These are phyloP conservation scores for Orchestia grillus DNA, from an alignment of 1,140 invertebrate genomes.

Conservation along the genomic window DNA sequence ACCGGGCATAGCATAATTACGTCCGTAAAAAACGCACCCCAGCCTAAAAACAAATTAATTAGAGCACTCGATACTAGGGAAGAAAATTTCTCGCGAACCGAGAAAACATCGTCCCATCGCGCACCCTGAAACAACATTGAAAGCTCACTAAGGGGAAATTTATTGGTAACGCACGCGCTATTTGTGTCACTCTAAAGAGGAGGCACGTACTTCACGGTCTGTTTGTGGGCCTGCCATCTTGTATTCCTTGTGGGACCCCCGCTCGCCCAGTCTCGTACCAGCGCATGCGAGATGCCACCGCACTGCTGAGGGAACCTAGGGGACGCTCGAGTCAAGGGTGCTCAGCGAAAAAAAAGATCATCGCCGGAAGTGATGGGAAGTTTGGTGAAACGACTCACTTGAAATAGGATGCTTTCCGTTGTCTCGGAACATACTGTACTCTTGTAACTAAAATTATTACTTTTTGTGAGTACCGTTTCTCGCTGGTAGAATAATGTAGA, in stretches of 20 bases:
- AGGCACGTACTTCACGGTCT: not conserved
- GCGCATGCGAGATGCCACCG: not conserved
- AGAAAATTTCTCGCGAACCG: not conserved
- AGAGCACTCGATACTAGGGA: not conserved
- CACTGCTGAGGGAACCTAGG: too few relatives aligned
- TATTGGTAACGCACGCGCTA: not conserved
- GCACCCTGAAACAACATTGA: not conserved
- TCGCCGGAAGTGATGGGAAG: not conserved
- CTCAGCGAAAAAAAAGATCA: not conserved
- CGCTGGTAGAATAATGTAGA: not conserved
- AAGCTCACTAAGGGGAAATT: not conserved
- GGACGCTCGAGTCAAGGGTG: not conserved
- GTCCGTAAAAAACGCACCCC: not conserved
- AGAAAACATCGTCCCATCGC: not conserved
- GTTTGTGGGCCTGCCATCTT: not conserved
- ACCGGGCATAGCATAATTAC: too few relatives aligned
- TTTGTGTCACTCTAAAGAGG: not conserved
- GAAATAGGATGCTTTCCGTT: not conserved
- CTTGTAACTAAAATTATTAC: not conserved
- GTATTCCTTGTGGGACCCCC: not conserved
- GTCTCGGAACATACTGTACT: not conserved
- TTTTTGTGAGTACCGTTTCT: not conserved
- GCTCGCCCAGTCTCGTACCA: not conserved
- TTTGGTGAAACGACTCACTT: not conserved
- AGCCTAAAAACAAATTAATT: not conserved